phyloP scores from a whole-genome alignment of 1,140 invertebrate species.

The Marisa cornuarietis region DNA sequence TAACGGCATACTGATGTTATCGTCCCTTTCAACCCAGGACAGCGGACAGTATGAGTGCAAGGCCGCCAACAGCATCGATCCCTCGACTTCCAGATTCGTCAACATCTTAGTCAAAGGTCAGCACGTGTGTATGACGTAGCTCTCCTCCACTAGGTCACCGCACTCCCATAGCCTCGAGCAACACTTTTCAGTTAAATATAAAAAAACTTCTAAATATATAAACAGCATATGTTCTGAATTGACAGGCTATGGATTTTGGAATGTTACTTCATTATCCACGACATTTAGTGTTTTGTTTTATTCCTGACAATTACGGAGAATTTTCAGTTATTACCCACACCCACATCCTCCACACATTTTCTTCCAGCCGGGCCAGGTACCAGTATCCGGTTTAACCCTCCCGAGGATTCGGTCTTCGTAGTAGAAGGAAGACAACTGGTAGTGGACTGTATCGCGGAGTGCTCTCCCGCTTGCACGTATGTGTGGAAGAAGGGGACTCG shows the following conservation, averaged over 20 bases:
- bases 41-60: slow-evolving; percentile 10
- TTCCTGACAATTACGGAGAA: too few relatives aligned
- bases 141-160: too few relatives aligned
- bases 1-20: background rate
- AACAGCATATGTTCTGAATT: too few relatives aligned
- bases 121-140: background rate
- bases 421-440: slow-evolving; percentile 17
- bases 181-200: too few relatives aligned
- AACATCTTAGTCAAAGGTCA: slow-evolving; percentile 19
- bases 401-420: slow-evolving; percentile 20
- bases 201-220: too few relatives aligned
- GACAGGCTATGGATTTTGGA: too few relatives aligned
- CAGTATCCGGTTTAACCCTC: slow-evolving; percentile 23
- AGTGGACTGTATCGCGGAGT: slow-evolving; percentile 25
- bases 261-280: too few relatives aligned
- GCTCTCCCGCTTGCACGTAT: slow-evolving; percentile 22
- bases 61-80: slow-evolving; percentile 2
- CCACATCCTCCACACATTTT: background rate
- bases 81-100: slow-evolving; percentile 2
- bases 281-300: too few relatives aligned
- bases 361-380: slow-evolving; percentile 13
- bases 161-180: too few relatives aligned
- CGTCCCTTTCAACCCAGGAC: background rate
- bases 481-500: slow-evolving; percentile 20
- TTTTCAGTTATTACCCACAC: too few relatives aligned